These are phyloP conservation scores for Mellivora capensis DNA, from an alignment of 2,113 vertebrate species.

Conservation along the genomic window DNA sequence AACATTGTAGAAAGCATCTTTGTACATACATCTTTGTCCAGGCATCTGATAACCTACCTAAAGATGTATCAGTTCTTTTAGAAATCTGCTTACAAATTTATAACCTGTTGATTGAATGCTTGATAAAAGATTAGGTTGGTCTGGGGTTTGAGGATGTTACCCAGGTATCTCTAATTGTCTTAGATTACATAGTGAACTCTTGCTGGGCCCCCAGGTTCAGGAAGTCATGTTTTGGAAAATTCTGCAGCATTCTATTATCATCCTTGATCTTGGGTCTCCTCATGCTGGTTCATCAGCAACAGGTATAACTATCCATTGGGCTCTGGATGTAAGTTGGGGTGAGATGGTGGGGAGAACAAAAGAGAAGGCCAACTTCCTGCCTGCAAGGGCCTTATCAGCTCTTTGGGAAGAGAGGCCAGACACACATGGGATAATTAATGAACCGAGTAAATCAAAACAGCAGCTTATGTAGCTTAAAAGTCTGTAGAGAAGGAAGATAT, in stretches of 20 bases:
- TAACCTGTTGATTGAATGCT: slow-evolving; percentile 17
- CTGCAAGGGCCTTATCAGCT: neutral
- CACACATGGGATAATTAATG: neutral
- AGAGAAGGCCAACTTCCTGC: neutral
- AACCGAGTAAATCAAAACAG: neutral
- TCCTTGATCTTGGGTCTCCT: neutral
- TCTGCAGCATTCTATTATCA: neutral
- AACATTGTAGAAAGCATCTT: slow-evolving; percentile 9
- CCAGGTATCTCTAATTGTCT: neutral
- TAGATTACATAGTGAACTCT: neutral
- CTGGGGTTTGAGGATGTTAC: neutral
- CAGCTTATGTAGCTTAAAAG: neutral
- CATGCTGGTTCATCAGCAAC: neutral
- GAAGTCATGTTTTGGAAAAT: slow-evolving; percentile 28
- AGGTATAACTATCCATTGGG: neutral
- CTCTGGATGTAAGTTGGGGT: neutral
- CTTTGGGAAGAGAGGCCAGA: neutral
- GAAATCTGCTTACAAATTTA: slow-evolving; percentile 26
- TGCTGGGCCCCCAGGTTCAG: neutral
- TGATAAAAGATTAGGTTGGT: neutral
- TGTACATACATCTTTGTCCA: neutral
- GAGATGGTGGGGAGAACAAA: neutral
- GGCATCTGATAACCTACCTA: slow-evolving; percentile 26
- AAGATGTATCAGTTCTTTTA: neutral
- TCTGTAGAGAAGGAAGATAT: neutral